Evolutionary conservation across 2,888 invertebrate genomes (phyloP).

Genomic region (Parnassius orleans): DNA sequence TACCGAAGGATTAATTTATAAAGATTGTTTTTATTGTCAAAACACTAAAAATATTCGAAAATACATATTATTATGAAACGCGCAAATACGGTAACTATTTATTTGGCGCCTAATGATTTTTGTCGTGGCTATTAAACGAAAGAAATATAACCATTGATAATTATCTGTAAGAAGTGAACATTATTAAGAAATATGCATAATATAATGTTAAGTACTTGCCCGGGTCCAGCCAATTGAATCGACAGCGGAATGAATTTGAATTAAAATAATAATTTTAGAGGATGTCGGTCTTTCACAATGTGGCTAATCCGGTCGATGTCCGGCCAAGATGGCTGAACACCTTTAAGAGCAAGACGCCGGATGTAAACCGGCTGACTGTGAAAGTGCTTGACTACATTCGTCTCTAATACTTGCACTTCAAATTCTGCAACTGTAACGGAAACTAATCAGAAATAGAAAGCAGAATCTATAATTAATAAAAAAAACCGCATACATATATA

Average conservation of each 20-base stretch:
- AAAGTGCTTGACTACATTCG: conserved; percentile 35
- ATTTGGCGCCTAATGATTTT: too few relatives aligned
- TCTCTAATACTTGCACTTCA: background rate
- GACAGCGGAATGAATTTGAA: conserved; percentile 14
- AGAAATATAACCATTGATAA: too few relatives aligned
- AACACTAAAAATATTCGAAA: too few relatives aligned
- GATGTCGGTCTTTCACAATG: conserved; percentile 39
- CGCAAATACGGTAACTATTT: too few relatives aligned
- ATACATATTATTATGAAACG: too few relatives aligned
- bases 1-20: too few relatives aligned
- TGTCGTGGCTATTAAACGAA: too few relatives aligned
- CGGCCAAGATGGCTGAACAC: conserved; percentile 30
- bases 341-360: conserved; percentile 27
- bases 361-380: conserved; percentile 35
- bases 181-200: conserved; percentile 7
- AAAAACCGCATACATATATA: too few relatives aligned
- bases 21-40: too few relatives aligned
- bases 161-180: background rate
- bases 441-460: conserved; percentile 23
- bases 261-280: conserved; percentile 33
- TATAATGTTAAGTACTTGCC: background rate
- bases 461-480: background rate
- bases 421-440: conserved; percentile 14
- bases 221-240: background rate
- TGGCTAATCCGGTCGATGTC: conserved; percentile 38